Conservation (phyloP, 2,888 invertebrate species). For the Dynastes grantii region DNA sequence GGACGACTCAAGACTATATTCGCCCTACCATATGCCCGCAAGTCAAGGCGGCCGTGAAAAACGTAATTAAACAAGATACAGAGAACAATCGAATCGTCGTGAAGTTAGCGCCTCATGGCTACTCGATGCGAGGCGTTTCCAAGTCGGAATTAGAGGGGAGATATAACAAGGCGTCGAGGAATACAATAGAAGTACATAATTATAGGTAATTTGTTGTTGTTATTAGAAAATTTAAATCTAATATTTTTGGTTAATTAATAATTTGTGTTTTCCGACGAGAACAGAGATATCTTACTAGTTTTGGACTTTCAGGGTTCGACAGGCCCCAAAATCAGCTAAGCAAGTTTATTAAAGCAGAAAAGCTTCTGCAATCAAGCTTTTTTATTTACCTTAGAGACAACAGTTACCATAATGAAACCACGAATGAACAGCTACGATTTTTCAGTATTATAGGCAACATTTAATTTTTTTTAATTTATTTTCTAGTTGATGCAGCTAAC, state of each 20-base stretch:
- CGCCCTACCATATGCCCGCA: slow-evolving; percentile 82
- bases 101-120: slow-evolving; percentile 67
- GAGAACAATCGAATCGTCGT: slow-evolving; percentile 66
- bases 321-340: slow-evolving; percentile 64
- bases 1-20: slow-evolving; percentile 84
- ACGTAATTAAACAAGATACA: slow-evolving; percentile 72
- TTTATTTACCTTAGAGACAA: not conserved
- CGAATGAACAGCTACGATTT: slow-evolving; percentile 5
- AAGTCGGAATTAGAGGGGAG: slow-evolving; percentile 69
- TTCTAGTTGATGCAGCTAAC: not conserved
- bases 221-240: not conserved
- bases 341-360: slow-evolving; percentile 59
- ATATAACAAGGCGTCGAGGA: slow-evolving; percentile 68
- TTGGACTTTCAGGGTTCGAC: slow-evolving; percentile 61
- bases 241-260: not conserved
- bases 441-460: slow-evolving; percentile 31
- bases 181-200: slow-evolving; percentile 67
- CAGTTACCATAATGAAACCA: slow-evolving; percentile 11
- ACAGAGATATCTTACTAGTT: not conserved
- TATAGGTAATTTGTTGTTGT: slow-evolving; percentile 62
- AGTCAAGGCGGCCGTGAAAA: slow-evolving; percentile 79
- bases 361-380: not conserved
- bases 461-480: not conserved
- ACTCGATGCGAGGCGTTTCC: slow-evolving; percentile 63
- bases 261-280: too few species aligned